Evolutionary conservation across 2,113 vertebrate species (phyloP), one percentile per base, ranked within the genome.

Genomic region (Chionis minor): DNA sequence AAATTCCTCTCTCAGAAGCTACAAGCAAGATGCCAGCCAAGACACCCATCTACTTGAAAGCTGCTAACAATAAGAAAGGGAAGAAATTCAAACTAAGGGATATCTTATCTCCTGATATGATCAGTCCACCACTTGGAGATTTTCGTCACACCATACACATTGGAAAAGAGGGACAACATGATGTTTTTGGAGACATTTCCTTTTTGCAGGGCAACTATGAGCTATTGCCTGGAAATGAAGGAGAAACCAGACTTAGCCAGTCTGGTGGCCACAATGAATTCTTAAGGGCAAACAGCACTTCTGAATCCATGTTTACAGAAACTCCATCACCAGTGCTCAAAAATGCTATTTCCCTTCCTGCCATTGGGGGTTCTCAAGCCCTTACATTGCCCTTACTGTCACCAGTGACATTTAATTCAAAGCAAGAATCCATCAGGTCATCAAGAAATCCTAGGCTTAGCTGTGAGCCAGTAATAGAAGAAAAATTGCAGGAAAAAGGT

Each of bases 91-190:
- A 99, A 90, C 97, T 99, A 90, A 98, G 99, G 90, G 99, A 99
- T 96, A 99, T 99, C 69, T 96, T 99, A 97, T 99, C 99, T 89
- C 99, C 99, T 6, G 99, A 99, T 93, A 99, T 99, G 99, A 99
- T 99, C 85, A 99, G 99, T 75, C 99, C 99, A 15, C 99, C 99
- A 11, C 98, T 99, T 4, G 99, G 99, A 65, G 99, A 99, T 97
- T 99, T 99, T 90, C 99, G 99, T 38, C 99, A 99, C 95, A 99
- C 99, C 47, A 99, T 99, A 92, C 99, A 99, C 95, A 99, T 99
- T 27, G 99, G 99, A 66, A 99, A 98, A 90, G 99, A 99, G 8
- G 99, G 99, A 32, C 98, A 99, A 81, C 98, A 99, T 24, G 99
- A 99, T 9, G 98, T 99, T 77, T 99, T 99, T 17, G 99, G 99